Evolutionary conservation across 2,888 invertebrate genomes (phyloP), one percentile per base, ranked within the genome.

Genomic region (Girardia tigrina): DNA sequence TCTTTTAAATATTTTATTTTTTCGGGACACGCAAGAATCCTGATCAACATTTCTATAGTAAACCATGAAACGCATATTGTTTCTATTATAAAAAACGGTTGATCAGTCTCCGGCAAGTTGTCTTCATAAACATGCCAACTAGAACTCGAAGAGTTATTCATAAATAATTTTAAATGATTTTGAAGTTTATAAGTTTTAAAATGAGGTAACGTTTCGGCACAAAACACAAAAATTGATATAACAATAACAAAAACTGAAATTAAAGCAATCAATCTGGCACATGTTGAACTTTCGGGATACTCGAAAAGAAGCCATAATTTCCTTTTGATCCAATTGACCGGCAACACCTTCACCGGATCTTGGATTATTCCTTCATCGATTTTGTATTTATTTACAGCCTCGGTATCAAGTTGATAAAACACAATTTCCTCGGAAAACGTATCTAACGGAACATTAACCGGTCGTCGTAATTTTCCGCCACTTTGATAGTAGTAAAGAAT

Each of bases 41-140:
- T 90, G 86, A 95, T 92, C 87, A 93, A 90, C 87, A 85, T 80
- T 87, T 95, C 95, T 87, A 84, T 94, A 83, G 94, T 93, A 88
- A 97, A 97, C 95, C 95, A 97, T 86, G 95, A 91, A 86, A 97
- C 95, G 88, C 95, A 97, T 85, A 94, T 90, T 83, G 95, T 95
- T 88, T 97, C 95, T 87, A 95, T 94, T 86, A 95, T 89, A 89
- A 97, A 97, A 90, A 97, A 97, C 82, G 95, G 95, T 87, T 95
- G 95, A 83, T 93, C 94, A 86, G 94, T 92, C 86, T 94, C 94
- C 84, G 95, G 94, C 86, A 94, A 94, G 88, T 95, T 94, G 87
- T 95, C 95, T 81, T 86, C 87, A 87, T 94, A 84, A 90, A 88
- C 92, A 8, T 29, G 26, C 27, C 26, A 29, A 4, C 2, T 16